A percentile compares a stretch with the other conserved stretches of the same genome.
Evolutionary conservation across 2,113 vertebrate genomes (phyloP).

Genomic region (Noturus placidus): DNA sequence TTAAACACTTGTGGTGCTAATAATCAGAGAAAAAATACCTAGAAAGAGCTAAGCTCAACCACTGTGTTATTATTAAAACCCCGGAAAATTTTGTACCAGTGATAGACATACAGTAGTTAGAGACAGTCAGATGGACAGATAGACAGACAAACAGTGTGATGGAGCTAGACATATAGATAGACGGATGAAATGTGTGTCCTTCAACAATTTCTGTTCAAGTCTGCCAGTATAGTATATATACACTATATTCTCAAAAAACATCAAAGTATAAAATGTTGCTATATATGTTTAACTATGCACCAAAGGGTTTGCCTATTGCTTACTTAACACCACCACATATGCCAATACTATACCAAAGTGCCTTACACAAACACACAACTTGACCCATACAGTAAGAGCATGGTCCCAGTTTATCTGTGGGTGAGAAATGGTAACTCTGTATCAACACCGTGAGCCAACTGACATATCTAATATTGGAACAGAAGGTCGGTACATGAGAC

Average conservation of each 20-base stretch:
- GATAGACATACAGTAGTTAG: background rate
- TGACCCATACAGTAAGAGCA: slow-evolving; percentile 64
- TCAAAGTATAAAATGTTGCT: background rate
- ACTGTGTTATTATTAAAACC: background rate
- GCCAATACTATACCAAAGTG: slow-evolving; percentile 27
- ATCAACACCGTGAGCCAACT: slow-evolving; percentile 59
- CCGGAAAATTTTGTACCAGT: background rate
- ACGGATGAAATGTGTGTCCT: too few relatives aligned
- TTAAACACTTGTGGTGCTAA: background rate
- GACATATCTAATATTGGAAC: slow-evolving; percentile 64
- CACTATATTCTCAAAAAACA: background rate
- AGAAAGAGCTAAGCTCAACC: background rate
- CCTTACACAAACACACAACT: slow-evolving; percentile 60
- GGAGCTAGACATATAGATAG: background rate
- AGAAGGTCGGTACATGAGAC: slow-evolving; percentile 64
- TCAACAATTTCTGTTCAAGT: too few relatives aligned
- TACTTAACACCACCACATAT: slow-evolving; percentile 32
- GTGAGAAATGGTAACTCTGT: slow-evolving; percentile 59
- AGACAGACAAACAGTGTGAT: background rate
- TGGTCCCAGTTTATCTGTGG: slow-evolving; percentile 63
- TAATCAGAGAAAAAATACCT: background rate
- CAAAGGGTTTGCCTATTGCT: slow-evolving; percentile 22
- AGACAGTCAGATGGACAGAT: background rate
- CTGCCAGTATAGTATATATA: background rate
- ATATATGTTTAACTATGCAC: background rate